Base-by-base conservation (phyloP, 2,888 invertebrate species). In the Lysandra coridon region DNA sequence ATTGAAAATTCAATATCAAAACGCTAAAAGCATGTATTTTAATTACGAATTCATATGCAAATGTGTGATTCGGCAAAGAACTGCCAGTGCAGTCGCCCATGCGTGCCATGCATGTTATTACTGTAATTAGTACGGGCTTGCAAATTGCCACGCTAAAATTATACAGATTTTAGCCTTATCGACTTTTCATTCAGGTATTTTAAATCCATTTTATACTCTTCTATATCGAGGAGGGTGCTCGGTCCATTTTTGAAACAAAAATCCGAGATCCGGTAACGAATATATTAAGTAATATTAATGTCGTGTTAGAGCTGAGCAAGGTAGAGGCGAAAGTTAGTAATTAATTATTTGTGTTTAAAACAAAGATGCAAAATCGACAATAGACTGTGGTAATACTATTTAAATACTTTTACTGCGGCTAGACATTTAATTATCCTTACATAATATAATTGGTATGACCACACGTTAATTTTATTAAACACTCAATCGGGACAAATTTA, bases 21-120 rank as follows among this genome's bases (percentile, higher is more conserved):
- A 79, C 40, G 37, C 33, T 74, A 79, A 60, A 30, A 49, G 88
- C 91, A 91, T 89, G 89, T 88, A 90, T 88, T 92, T 92, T 94
- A 94, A 94, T 94, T 93, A 94, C 90, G 92, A 90, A 94, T 94
- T 94, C 93, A 93, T 92, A 94, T 94, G 93, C 89, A 93, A 94
- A 94, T 94, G 85, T 89, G 87, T 89, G 90, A 89, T 88, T 90
- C 89, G 88, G 90, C 89, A 92, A 92, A 91, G 91, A 93, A 90
- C 89, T 88, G 90, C 85, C 88, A 85, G 86, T 87, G 89, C 86
- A 88, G 89, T 87, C 92, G 90, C 91, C 90, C 90, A 92, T 92
- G 90, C 92, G 90, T 92, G 90, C 89, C 85, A 89, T 90, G 87
- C 90, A 90, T 88, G 87, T 88, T 88, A 87, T 89, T 87, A 88